phyloP scores from a whole-genome alignment of 2,113 vertebrate species.

The Megalops atlanticus region DNA sequence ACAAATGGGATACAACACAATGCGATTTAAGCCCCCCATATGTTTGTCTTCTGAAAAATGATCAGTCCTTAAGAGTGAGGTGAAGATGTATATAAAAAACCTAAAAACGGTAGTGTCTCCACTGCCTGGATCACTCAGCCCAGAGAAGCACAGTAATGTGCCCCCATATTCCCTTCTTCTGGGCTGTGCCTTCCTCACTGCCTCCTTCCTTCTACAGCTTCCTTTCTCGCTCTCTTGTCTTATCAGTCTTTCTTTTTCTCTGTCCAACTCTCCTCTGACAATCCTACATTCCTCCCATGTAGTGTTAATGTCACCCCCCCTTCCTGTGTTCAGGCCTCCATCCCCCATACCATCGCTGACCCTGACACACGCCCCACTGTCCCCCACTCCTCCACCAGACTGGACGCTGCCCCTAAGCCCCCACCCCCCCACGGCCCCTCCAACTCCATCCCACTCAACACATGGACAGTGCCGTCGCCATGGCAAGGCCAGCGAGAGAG shows the following conservation, averaged over 20 bases:
- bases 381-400: conserved; percentile 31
- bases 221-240: not conserved
- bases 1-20: too few species aligned
- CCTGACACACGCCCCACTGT: conserved; percentile 17
- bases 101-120: too few species aligned
- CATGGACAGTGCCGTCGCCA: not conserved
- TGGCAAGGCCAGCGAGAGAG: not conserved
- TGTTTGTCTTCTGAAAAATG: too few species aligned
- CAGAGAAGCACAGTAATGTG: too few species aligned
- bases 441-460: conserved; percentile 22
- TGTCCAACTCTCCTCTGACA: not conserved
- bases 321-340: conserved; percentile 30
- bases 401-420: conserved; percentile 12
- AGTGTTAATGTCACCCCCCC: conserved; percentile 24
- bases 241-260: not conserved
- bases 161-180: not conserved
- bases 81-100: too few species aligned
- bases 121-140: too few species aligned
- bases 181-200: conserved; percentile 4
- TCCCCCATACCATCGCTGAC: conserved; percentile 5
- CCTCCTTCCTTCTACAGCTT: not conserved
- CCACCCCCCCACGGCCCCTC: conserved; percentile 14
- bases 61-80: too few species aligned
- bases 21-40: too few species aligned
- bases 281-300: conserved; percentile 28